Evolutionary conservation across 2,888 invertebrate genomes (phyloP).

Genomic region (Punctoribates punctum): DNA sequence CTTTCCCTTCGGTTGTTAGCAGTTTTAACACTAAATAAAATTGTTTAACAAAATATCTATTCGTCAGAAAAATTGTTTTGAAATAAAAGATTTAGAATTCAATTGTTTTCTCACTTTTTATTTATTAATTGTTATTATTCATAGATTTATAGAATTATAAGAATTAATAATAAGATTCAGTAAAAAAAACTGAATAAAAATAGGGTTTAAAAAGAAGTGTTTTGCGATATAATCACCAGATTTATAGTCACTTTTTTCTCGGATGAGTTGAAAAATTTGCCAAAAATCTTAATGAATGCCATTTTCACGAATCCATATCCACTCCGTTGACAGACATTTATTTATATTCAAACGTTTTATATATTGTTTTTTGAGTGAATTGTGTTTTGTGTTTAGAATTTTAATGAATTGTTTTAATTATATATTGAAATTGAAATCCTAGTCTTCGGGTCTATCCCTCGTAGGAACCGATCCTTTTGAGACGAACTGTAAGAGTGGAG

Average conservation of each 20-base stretch:
- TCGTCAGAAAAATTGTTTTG: neutral
- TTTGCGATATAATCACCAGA: too few species aligned
- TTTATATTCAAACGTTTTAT: neutral
- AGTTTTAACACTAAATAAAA: neutral
- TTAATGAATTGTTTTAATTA: neutral
- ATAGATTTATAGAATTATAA: neutral
- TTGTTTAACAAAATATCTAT: neutral
- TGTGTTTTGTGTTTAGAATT: neutral
- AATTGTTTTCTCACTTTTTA: neutral
- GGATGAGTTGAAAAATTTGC: too few species aligned
- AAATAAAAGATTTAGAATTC: neutral
- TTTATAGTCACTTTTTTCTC: too few species aligned
- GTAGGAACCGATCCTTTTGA: conserved; percentile 41
- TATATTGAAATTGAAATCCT: conserved; percentile 9
- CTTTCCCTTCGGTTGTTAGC: neutral
- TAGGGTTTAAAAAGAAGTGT: neutral
- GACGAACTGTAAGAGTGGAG: conserved; percentile 33
- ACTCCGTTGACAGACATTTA: neutral
- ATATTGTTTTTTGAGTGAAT: neutral
- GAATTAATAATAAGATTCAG: neutral
- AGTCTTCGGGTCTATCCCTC: conserved; percentile 33
- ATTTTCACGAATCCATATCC: neutral
- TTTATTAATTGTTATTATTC: too few species aligned
- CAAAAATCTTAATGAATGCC: too few species aligned
- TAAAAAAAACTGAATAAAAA: neutral